Conservation (phyloP, 2,113 vertebrate species). For the Mandrillus leucophaeus region DNA sequence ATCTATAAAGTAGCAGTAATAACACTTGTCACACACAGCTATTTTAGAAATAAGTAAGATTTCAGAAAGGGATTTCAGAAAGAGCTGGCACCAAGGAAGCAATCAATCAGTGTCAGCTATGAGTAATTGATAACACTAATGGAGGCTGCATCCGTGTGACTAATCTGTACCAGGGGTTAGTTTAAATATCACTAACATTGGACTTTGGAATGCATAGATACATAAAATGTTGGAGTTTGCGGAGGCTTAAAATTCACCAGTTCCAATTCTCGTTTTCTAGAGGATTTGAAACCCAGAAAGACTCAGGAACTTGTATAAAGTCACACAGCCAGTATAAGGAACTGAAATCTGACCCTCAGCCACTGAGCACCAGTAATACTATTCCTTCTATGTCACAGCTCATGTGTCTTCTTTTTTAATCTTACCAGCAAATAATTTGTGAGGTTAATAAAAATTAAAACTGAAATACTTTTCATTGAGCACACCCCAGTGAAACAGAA, state of each 20-base stretch:
- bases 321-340: not conserved
- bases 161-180: not conserved
- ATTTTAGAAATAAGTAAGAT: not conserved
- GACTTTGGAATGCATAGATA: not conserved
- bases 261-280: not conserved
- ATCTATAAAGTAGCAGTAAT: not conserved
- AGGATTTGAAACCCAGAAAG: not conserved
- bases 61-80: not conserved
- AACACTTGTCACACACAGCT: not conserved
- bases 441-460: slow-evolving; percentile 11
- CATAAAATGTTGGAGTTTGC: not conserved
- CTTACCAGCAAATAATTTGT: not conserved
- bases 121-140: not conserved
- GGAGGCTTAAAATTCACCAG: not conserved
- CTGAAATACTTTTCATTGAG: not conserved
- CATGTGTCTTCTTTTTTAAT: not conserved
- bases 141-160: not conserved
- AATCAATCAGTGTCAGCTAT: not conserved
- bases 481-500: not conserved
- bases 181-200: not conserved
- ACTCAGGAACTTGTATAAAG: not conserved
- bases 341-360: not conserved
- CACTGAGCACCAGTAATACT: not conserved
- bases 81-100: not conserved
- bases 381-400: not conserved